Evolutionary conservation across 2,797 vertebrate species (phyloP).

Genomic region (Xiphophorus birchmanni): DNA sequence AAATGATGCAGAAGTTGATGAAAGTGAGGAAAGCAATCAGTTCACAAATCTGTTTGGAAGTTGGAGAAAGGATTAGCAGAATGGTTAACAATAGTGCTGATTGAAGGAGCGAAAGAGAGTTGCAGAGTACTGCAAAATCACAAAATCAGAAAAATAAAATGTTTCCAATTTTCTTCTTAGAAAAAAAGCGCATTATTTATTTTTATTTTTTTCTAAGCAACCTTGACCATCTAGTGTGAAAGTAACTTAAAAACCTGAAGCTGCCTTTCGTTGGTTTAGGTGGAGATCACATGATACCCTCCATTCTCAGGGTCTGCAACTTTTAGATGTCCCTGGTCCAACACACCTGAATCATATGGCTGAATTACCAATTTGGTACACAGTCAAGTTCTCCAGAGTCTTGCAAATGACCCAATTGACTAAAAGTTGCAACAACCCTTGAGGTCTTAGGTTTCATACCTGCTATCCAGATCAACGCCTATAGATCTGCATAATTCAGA

Average conservation of each 20-base stretch:
- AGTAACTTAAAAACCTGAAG: neutral
- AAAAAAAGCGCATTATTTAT: neutral
- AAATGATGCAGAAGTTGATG: slow-evolving; percentile 51
- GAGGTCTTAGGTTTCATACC: neutral
- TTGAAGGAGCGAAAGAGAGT: neutral
- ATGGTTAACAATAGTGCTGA: neutral
- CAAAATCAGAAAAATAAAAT: too few relatives aligned
- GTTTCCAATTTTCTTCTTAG: neutral
- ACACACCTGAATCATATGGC: neutral
- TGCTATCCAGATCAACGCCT: neutral
- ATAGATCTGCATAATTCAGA: neutral
- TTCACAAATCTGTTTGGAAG: neutral
- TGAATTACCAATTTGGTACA: too few relatives aligned
- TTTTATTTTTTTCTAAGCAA: neutral
- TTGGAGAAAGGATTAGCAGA: neutral
- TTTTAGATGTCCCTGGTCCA: neutral
- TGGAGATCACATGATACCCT: neutral
- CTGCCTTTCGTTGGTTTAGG: neutral
- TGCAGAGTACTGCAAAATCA: neutral
- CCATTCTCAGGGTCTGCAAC: neutral
- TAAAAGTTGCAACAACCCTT: neutral
- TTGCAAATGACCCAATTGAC: too few relatives aligned
- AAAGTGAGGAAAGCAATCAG: slow-evolving; percentile 50
- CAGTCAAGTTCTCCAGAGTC: too few relatives aligned
- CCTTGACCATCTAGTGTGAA: neutral